Conservation (phyloP, 2,113 vertebrate species). For the chimpanzee (Pan troglodytes) region NHGRI_mPanTro3-v2.1_pri NC_072418.2:40078501-40079000, state of each 20-base stretch:
- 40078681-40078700: not conserved
- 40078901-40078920: not conserved
- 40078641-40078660: not conserved
- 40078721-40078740: not conserved
- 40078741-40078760: not conserved
- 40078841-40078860: not conserved
- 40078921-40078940: not conserved
- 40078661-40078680: not conserved
- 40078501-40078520: not conserved
- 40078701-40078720: not conserved
- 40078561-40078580: not conserved
- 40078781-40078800: not conserved
- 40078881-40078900: not conserved
- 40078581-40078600: not conserved
- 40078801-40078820: not conserved
- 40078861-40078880: not conserved
- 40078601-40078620: not conserved
- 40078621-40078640: not conserved
- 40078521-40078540: not conserved
- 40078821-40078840: not conserved
- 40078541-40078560: not conserved
- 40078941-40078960: not conserved
- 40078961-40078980: not conserved
- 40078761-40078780: not conserved
- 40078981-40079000: not conserved